Evolutionary conservation across 1,140 invertebrate species (phyloP), one percentile per base, ranked within the genome.

Genomic region (Caerostris darwini): DNA sequence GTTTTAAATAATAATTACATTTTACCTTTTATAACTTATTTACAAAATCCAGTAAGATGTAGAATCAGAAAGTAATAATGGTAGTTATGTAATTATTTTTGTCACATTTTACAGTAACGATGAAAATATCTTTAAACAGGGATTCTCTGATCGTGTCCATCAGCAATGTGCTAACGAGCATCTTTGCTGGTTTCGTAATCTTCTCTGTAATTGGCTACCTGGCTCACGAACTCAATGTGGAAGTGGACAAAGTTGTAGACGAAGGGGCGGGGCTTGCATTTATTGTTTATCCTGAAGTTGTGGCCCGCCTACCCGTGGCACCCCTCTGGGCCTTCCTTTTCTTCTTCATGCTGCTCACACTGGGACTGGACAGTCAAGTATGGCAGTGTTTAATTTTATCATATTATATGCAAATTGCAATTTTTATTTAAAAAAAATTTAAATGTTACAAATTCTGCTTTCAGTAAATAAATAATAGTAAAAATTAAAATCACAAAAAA

Each of bases 261-360:
- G 97, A 98, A 95, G 95, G 98, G 96, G 97, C 98, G 77, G 98
- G 98, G 3, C 96, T 98, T 82, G 98, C 98, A 2, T 98, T 98
- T 95, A 98, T 98, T 93, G 98, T 98, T 7, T 98, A 98, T 95
- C 98, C 98, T 0, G 98, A 98, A 96, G 98, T 98, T 0, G 97
- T 98, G 5, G 97, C 98, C 0, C 97, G 98, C 92, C 96, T 98
- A 94, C 98, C 98, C 0, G 96, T 98, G 5, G 97, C 98, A 3
- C 98, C 98, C 0, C 96, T 98, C 4, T 98, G 98, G 98, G 98
- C 98, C 2, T 96, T 98, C 83, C 96, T 98, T 0, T 98, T 99
- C 96, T 99, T 99, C 96, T 97, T 98, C 77, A 98, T 98, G 97
- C 96, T 98, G 7, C 96, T 98, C 53, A 98, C 97, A 0, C 96